phyloP scores from a whole-genome alignment of 2,888 invertebrate genomes.

The Netelia melanura region DNA sequence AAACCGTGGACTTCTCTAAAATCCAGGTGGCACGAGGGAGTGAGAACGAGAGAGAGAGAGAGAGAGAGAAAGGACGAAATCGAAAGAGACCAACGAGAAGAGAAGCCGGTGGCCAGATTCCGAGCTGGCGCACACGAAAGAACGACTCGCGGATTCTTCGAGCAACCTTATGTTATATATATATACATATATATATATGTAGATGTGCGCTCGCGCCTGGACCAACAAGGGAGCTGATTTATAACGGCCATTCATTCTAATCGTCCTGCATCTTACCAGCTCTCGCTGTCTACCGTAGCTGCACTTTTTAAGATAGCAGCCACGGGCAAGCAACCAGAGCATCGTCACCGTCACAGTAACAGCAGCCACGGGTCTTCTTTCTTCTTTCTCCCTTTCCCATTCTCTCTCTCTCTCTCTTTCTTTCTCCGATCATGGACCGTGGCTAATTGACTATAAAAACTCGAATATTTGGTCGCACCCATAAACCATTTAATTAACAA shows the following conservation, averaged over 20 bases:
- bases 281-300: slow-evolving; percentile 76
- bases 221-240: slow-evolving; percentile 81
- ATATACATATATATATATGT: slow-evolving; percentile 26
- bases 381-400: not conserved
- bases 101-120: slow-evolving; percentile 56
- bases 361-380: slow-evolving; percentile 28
- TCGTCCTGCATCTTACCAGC: slow-evolving; percentile 80
- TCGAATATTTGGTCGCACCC: slow-evolving; percentile 79
- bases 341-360: slow-evolving; percentile 40
- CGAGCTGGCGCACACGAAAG: slow-evolving; percentile 51
- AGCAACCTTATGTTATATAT: not conserved
- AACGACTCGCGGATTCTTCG: slow-evolving; percentile 23
- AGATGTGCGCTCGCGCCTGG: slow-evolving; percentile 56
- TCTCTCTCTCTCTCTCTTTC: not conserved
- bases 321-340: slow-evolving; percentile 42
- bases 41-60: slow-evolving; percentile 30
- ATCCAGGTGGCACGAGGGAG: slow-evolving; percentile 61
- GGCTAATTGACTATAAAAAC: slow-evolving; percentile 83
- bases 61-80: slow-evolving; percentile 27
- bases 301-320: slow-evolving; percentile 78
- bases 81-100: slow-evolving; percentile 64
- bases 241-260: slow-evolving; percentile 82
- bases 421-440: slow-evolving; percentile 65
- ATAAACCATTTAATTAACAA: slow-evolving; percentile 82
- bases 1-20: slow-evolving; percentile 57